These are phyloP conservation scores for Resseliella maxima DNA, from an alignment of 2,888 invertebrate genomes.

Conservation along the genomic window DNA sequence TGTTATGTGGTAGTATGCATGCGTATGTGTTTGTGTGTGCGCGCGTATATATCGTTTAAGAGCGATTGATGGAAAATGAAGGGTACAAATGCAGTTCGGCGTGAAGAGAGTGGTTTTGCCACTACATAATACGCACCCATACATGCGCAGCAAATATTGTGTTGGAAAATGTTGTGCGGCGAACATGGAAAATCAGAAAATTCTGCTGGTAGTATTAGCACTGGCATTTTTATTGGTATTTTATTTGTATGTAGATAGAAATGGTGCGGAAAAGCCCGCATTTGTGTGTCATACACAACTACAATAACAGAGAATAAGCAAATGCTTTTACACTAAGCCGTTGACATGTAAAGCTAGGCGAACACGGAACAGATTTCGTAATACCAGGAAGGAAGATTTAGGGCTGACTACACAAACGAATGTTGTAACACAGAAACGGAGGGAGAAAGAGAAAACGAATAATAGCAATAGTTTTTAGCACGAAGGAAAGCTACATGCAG, in stretches of 20 bases:
- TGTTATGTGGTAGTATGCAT: not conserved
- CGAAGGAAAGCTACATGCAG: not conserved
- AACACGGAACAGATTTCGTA: not conserved
- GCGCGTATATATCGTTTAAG: too few species aligned
- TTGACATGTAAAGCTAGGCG: too few species aligned
- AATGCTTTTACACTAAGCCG: not conserved
- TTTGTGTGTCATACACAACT: not conserved
- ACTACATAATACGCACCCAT: conserved; percentile 32
- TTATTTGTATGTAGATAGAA: not conserved
- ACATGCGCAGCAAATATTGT: conserved; percentile 44
- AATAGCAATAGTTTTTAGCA: too few species aligned
- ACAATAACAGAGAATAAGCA: not conserved
- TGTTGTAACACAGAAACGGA: not conserved
- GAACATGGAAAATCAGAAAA: not conserved
- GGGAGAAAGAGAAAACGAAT: not conserved
- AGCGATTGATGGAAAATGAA: not conserved
- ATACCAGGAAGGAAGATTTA: not conserved
- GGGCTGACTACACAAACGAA: not conserved
- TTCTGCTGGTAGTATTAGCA: not conserved
- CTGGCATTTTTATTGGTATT: not conserved
- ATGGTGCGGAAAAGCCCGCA: not conserved
- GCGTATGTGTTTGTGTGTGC: not conserved
- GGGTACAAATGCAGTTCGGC: not conserved
- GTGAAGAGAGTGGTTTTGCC: not conserved
- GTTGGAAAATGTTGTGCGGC: conserved; percentile 41